Conservation (phyloP, 2,113 vertebrate genomes). For the Chaenogobius annularis region DNA sequence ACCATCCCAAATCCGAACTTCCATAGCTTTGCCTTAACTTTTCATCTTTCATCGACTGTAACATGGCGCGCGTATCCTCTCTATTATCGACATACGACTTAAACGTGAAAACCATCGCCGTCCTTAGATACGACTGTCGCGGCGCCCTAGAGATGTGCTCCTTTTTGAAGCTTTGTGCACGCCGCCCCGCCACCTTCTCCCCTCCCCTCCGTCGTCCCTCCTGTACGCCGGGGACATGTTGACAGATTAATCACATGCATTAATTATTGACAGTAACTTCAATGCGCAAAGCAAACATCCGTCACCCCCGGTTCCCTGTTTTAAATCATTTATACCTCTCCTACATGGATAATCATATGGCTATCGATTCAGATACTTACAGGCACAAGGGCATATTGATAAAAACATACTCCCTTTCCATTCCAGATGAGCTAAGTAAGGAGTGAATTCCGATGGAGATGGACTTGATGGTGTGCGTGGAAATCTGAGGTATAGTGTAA, state of each 20-base stretch:
- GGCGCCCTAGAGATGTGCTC: constrained; percentile 17
- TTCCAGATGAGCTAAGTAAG: constrained; percentile 47
- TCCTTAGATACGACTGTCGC: constrained; percentile 18
- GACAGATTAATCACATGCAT: constrained; percentile 97
- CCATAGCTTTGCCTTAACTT: neutral
- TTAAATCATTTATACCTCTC: constrained; percentile 98
- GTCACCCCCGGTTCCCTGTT: constrained; percentile 79
- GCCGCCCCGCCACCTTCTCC: constrained; percentile 78
- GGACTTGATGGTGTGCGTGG: constrained; percentile 12
- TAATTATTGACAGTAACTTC: constrained; percentile 99
- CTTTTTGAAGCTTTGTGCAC: constrained; percentile 23
- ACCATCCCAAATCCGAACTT: neutral
- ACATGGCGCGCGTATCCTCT: constrained; percentile 13
- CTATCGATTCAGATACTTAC: constrained; percentile 93
- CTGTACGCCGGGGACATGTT: constrained; percentile 85
- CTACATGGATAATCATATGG: constrained; percentile 92
- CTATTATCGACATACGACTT: constrained; percentile 25
- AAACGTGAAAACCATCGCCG: constrained; percentile 21
- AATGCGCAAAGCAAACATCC: constrained; percentile 96
- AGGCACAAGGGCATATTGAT: constrained; percentile 85
- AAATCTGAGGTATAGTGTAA: constrained; percentile 40
- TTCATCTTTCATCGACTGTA: constrained; percentile 18
- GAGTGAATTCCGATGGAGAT: constrained; percentile 15
- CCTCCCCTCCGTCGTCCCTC: constrained; percentile 35
- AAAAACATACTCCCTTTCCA: constrained; percentile 73